Evolutionary conservation across 2,888 invertebrate genomes (phyloP).

Genomic region (Meganola albula): DNA sequence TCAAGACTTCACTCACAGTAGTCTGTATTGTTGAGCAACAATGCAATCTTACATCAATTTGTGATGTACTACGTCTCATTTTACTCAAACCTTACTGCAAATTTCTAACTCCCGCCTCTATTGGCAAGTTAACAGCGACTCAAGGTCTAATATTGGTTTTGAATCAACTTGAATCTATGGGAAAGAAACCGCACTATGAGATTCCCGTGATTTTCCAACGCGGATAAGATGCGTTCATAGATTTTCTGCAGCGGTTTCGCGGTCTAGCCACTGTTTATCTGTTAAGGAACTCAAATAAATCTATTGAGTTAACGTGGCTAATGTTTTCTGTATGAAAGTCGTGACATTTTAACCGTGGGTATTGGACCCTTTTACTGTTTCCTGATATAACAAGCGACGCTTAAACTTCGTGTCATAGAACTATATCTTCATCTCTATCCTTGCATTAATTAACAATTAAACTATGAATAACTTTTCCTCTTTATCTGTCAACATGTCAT

Average conservation of each 20-base stretch:
- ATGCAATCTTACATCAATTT: constrained; percentile 64
- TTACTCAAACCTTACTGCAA: constrained; percentile 49
- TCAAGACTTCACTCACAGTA: constrained; percentile 51
- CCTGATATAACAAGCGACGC: constrained; percentile 37
- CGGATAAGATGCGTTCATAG: constrained; percentile 66
- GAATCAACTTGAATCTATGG: constrained; percentile 64
- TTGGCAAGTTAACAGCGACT: constrained; percentile 54
- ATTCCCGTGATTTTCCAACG: constrained; percentile 64
- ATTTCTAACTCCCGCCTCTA: constrained; percentile 46
- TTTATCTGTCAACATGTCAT: neutral
- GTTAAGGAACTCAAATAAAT: constrained; percentile 63
- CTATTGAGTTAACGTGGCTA: constrained; percentile 57
- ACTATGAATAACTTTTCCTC: constrained; percentile 1
- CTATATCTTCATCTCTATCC: constrained; percentile 17
- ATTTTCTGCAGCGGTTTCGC: constrained; percentile 69
- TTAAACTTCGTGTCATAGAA: constrained; percentile 43
- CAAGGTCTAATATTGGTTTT: constrained; percentile 69
- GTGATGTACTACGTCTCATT: constrained; percentile 66
- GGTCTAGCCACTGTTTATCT: constrained; percentile 68
- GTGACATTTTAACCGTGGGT: constrained; percentile 60
- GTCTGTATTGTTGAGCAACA: constrained; percentile 60
- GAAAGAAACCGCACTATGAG: constrained; percentile 63
- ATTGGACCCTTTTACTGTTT: constrained; percentile 44
- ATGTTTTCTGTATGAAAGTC: constrained; percentile 58
- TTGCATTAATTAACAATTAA: neutral